A percentile compares a stretch with the other conserved stretches of the same genome.
These are phyloP conservation scores for Archocentrus centrarchus DNA, from an alignment of 2,113 vertebrate species.

Conservation along the genomic window DNA sequence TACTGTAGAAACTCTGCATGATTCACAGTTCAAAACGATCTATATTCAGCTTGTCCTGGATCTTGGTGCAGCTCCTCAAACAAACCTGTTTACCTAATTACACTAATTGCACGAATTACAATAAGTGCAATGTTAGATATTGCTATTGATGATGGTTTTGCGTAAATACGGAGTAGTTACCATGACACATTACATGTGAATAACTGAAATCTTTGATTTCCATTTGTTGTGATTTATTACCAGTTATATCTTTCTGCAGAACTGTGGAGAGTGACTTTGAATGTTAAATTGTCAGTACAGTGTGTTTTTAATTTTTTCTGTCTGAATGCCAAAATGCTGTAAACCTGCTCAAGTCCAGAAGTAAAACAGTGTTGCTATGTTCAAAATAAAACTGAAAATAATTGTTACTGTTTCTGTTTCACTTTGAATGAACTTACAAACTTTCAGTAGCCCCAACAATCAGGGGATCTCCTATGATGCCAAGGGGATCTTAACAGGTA, in stretches of 20 bases:
- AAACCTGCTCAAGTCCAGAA: neutral
- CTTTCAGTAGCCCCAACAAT: neutral
- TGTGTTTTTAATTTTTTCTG: neutral
- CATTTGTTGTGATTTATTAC: neutral
- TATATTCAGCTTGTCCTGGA: too few species aligned
- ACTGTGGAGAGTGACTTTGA: neutral
- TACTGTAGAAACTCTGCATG: too few species aligned
- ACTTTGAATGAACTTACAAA: neutral
- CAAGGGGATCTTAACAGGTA: too few species aligned
- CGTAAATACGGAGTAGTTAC: neutral
- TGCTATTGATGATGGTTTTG: neutral
- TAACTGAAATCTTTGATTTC: neutral
- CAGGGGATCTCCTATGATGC: too few species aligned
- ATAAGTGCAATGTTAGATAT: too few species aligned
- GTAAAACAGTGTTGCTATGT: neutral
- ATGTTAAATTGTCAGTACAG: neutral
- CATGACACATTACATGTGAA: neutral
- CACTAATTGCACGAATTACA: too few species aligned
- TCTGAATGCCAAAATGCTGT: neutral
- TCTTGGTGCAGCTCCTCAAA: too few species aligned
- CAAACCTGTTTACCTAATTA: too few species aligned
- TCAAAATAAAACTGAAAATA: constrained; percentile 3
- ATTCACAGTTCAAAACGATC: too few species aligned
- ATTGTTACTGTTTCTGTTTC: neutral
- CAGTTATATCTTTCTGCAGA: neutral